Evolutionary conservation across 2,888 invertebrate species (phyloP), one percentile per base, ranked within the genome.

Genomic region (Amaurobius ferox): DNA sequence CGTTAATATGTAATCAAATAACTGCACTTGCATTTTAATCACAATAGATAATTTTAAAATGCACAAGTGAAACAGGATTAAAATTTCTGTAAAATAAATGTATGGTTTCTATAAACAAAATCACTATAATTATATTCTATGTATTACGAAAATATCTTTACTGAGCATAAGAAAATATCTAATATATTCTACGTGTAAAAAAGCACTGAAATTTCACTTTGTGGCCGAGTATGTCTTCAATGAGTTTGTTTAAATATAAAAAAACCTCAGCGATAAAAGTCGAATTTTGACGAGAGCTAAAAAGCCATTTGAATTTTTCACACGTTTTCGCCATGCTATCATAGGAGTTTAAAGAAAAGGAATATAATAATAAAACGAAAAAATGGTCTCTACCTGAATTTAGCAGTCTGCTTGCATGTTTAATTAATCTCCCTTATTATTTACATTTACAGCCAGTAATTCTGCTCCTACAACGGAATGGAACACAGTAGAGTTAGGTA

Each of bases 351-450:
- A 55, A 72, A 72, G 70, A 76, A 68, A 81, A 62, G 81, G 40
- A 44, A 70, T 39, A 76, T 70, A 81, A 76, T 40, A 76, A 32
- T 44, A 64, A 72, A 79, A 48, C n/a, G 19, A 48, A 71, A 68
- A 55, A 48, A 7, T 11, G 35, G 7, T 66, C 16, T 9, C 55
- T 66, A 39, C 66, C 55, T 71, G 77, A 72, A 64, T 72, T 83
- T 73, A 61, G 61, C 64, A 67, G 80, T 80, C 68, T n/a, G 67
- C 73, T 61, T 76, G 71, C 77, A 77, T 55, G 71, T 77, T 66
- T 72, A 83, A 83, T 83, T 83, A 83, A 83, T 83, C 83, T 83
- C 39, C 29, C 83, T 70, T 71, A 72, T 83, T 83, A 83, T 83
- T 83, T 83, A 83, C 83, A 83, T 77, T 77, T 83, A 83, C 83